Base-by-base conservation (phyloP, 2,797 vertebrate genomes). In the Aldrovandia affinis region DNA sequence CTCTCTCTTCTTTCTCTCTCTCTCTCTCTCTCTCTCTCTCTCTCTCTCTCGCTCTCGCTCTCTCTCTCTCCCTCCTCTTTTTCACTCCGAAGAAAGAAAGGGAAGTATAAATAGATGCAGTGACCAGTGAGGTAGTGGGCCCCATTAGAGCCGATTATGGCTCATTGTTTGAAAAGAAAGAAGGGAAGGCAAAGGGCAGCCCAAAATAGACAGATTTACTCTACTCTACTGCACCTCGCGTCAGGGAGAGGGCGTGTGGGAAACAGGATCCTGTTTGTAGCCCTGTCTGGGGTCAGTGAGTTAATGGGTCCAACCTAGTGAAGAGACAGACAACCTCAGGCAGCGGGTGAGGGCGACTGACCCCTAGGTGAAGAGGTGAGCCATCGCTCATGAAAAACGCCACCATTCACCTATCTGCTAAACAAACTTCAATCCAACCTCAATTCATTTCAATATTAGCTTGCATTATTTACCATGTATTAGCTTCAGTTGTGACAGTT, bases 131-230 rank as follows among this genome's bases (percentile, higher is more conserved):
- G 83, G 86, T 86, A 80, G 84, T 78, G 20, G 52, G 86, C 89
- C 88, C 90, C 89, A 88, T 86, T 89, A 68, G 91, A 92, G 88
- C 86, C 91, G 92, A 95, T 94, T 92, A 94, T 83, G 81, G 87
- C 85, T 86, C 87, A 89, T 92, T 94, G 92, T 94, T 90, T 88
- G 89, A 78, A 89, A 70, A 91, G 88, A 91, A 73, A 65, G 55
- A 1, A 82, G 93, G 91, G 88, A 81, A 89, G 93, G 89, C 90
- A 91, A 90, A 90, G 86, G 89, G 89, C 82, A 47, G 54, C 83
- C 93, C 94, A 95, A 94, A 94, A 94, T 94, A 95, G 92, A 85
- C 86, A 86, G 92, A 92, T 93, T 92, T 92, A 91, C 92, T 91
- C 88, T 89, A 86, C 89, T 90, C 87, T 86, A 86, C 89, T 92